Evolutionary conservation across 1,140 invertebrate genomes (phyloP), one percentile per base, ranked within the genome.

Genomic region (Diorhabda elongata): DNA sequence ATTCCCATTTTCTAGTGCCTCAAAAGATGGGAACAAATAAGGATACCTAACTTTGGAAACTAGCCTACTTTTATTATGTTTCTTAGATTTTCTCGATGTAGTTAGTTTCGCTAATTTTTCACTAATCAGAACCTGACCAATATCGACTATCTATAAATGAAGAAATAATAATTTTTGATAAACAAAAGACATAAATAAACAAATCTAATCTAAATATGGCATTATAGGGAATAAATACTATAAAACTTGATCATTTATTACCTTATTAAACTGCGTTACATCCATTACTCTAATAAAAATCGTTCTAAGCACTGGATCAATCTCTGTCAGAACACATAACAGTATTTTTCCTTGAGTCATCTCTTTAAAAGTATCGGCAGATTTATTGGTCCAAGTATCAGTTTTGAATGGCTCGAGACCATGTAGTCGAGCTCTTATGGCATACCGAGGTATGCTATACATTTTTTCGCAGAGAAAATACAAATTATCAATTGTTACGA

Each of bases 371-470:
- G 64, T 47, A 11, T 57, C 45, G 6, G 67, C 68, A 45, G 58
- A 44, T 11, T 69, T 8, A n/a, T 44, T 6, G 8, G 61, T 61
- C 71, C 71, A 73, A 42, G 42, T 61, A 4, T 52, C 44, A 2
- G 52, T 44, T 42, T 64, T 42, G 7, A 60, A 26, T 52, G 71
- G 71, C 41, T 66, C 68, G 26, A 73, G 5, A 69, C 69, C 69
- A 69, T 65, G 47, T 47, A 73, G 58, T 42, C 44, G 64, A 41
- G 69, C 69, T 45, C 72, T 58, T 8, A 71, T 57, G 42, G 69
- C 64, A 69, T 67, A 73, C 42, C 60, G 61, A 47, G 72, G 72
- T 6, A 73, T 67, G 43, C 42, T 44, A 65, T 66, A 73, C 67
- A 73, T 45, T 47, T 67, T 65, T 41, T 69, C 63, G 8, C 59